These are phyloP conservation scores for Neoascia interrupta DNA, from an alignment of 2,888 invertebrate species.

Conservation along the genomic window DNA sequence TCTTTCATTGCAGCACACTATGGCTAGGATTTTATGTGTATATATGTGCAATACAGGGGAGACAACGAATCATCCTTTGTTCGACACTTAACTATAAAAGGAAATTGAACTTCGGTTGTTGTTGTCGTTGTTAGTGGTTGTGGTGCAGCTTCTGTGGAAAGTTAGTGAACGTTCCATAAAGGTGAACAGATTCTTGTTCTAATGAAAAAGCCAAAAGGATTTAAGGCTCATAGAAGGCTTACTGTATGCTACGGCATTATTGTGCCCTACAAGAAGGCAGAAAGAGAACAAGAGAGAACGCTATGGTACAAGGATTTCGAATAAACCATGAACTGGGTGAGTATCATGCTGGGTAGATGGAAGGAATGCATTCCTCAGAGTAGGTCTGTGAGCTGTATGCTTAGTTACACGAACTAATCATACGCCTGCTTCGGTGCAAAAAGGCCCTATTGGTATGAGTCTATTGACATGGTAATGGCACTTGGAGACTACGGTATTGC, in stretches of 20 bases:
- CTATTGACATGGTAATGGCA: constrained; percentile 44
- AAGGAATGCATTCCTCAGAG: constrained; percentile 8
- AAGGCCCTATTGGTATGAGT: constrained; percentile 37
- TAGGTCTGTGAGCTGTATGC: background rate
- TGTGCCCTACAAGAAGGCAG: too few species aligned
- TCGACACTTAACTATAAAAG: constrained; percentile 64
- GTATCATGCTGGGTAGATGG: constrained; percentile 1
- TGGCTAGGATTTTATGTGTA: constrained; percentile 25
- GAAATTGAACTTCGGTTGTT: constrained; percentile 58
- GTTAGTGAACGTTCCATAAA: constrained; percentile 46
- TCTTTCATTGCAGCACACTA: constrained; percentile 21
- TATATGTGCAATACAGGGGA: too few species aligned
- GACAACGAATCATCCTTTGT: constrained; percentile 61
- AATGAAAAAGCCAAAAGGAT: constrained; percentile 66
- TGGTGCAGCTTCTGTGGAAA: too few species aligned
- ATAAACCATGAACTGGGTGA: constrained; percentile 15
- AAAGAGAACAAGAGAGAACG: constrained; percentile 30
- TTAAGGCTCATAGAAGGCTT: constrained; percentile 53
- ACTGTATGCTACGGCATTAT: constrained; percentile 1
- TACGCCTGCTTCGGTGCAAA: constrained; percentile 32
- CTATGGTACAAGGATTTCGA: constrained; percentile 45
- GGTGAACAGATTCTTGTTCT: constrained; percentile 62
- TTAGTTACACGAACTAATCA: constrained; percentile 55
- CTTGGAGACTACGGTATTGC: constrained; percentile 7
- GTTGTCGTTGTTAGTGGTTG: constrained; percentile 22